Percentiles rank a stretch among this genome's conserved stretches.
Conservation (phyloP, 2,888 invertebrate species). For the Phanerotoma sp. region DNA sequence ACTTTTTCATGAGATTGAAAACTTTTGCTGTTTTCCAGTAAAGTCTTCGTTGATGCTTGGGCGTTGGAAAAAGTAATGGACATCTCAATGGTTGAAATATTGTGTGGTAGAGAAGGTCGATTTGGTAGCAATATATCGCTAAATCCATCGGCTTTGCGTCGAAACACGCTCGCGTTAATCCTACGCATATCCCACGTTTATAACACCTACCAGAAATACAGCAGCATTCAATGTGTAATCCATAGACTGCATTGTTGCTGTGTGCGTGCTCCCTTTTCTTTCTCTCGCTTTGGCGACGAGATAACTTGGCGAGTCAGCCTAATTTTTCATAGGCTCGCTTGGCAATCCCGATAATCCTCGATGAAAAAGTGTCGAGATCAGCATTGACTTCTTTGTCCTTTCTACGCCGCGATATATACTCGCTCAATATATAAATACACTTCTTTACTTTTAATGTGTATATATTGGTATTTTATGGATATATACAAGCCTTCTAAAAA, state of each 20-base stretch:
- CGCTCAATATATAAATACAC: slow-evolving; percentile 2
- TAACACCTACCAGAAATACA: slow-evolving; percentile 4
- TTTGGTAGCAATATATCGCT: slow-evolving; percentile 16
- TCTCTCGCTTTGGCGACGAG: background rate
- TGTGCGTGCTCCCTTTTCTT: slow-evolving; percentile 1
- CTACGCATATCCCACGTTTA: slow-evolving; percentile 22
- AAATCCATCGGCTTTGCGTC: slow-evolving; percentile 23
- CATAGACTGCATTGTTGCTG: background rate
- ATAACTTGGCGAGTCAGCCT: slow-evolving; percentile 14
- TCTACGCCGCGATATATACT: background rate
- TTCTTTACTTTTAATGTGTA: no score
- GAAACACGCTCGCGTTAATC: slow-evolving; percentile 26
- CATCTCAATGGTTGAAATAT: slow-evolving; percentile 13
- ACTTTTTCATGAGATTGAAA: no score
- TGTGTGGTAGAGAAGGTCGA: slow-evolving; percentile 10
- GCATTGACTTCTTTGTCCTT: slow-evolving; percentile 4
- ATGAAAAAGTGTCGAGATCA: slow-evolving; percentile 21
- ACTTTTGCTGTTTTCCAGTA: background rate
- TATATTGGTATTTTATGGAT: no score
- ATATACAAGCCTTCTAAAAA: no score
- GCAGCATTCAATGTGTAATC: background rate
- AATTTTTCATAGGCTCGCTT: slow-evolving; percentile 19
- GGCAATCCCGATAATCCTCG: slow-evolving; percentile 18
- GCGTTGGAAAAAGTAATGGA: slow-evolving; percentile 1
- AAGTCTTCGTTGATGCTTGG: no score